A percentile compares a stretch with the other conserved stretches of the same genome.
Conservation (phyloP, 2,113 vertebrate species). For the Pluvianellus socialis region DNA sequence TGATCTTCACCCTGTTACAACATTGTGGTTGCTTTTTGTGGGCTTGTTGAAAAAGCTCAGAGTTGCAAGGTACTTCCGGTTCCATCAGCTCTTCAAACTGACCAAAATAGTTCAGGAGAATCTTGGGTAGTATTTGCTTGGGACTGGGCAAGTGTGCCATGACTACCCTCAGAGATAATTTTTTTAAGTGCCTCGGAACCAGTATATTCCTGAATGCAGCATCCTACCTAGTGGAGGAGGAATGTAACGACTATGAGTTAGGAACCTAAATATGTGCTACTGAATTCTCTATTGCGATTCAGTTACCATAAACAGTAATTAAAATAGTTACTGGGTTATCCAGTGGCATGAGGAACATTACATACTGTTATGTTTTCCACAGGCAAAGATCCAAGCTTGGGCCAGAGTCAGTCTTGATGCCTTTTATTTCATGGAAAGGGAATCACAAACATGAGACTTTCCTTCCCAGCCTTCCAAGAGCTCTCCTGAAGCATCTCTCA, state of each 20-base stretch:
- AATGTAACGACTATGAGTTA: not conserved
- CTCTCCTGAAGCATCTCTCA: not conserved
- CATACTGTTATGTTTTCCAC: constrained; percentile 24
- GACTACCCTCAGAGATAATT: too few species aligned
- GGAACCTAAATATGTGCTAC: constrained; percentile 21
- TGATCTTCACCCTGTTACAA: not conserved
- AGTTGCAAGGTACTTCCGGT: not conserved
- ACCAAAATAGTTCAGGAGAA: not conserved
- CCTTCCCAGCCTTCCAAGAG: not conserved
- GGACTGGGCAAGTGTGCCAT: not conserved
- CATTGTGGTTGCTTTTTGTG: not conserved
- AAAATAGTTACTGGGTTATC: constrained; percentile 2
- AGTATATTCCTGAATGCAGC: not conserved
- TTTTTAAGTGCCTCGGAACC: not conserved
- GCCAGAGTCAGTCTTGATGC: not conserved
- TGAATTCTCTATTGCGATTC: not conserved
- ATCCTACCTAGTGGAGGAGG: not conserved
- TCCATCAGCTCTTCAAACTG: not conserved
- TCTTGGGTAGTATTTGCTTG: not conserved
- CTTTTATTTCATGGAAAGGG: not conserved
- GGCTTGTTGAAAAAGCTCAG: fast-evolving
- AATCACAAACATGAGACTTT: not conserved
- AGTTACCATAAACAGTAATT: constrained; percentile 46
- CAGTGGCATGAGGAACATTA: not conserved
- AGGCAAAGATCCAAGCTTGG: not conserved